These are phyloP conservation scores for Noctua comes DNA, from an alignment of 2,888 invertebrate species.

Conservation along the genomic window DNA sequence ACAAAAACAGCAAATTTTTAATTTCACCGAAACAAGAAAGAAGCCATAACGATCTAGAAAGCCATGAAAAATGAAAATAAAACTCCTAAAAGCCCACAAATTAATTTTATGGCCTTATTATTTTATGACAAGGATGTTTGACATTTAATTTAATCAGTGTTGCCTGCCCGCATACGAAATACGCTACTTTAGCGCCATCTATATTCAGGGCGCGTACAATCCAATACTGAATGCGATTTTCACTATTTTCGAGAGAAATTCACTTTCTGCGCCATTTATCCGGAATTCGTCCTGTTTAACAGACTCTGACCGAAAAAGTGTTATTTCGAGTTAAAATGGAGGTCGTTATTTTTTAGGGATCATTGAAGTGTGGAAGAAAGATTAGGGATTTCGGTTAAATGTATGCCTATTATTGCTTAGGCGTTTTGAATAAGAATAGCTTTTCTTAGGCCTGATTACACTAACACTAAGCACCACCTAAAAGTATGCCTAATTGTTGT, in stretches of 20 bases:
- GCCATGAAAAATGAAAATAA: constrained; percentile 50
- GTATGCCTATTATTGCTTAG: not conserved
- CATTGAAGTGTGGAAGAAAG: constrained; percentile 17
- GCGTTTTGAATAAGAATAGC: not conserved
- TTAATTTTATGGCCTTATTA: constrained; percentile 59
- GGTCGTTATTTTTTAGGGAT: constrained; percentile 42
- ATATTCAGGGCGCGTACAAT: constrained; percentile 70
- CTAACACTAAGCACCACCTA: not conserved
- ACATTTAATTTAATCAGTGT: constrained; percentile 64
- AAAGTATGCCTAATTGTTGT: not conserved
- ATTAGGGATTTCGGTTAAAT: constrained; percentile 8
- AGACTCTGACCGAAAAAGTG: constrained; percentile 44
- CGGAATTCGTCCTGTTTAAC: constrained; percentile 66
- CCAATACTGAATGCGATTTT: constrained; percentile 80
- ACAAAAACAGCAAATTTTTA: not conserved
- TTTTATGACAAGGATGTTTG: constrained; percentile 62
- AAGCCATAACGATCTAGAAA: constrained; percentile 30
- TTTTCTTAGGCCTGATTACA: not conserved
- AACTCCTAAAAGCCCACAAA: constrained; percentile 47
- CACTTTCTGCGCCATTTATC: constrained; percentile 82
- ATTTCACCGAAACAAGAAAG: constrained; percentile 15
- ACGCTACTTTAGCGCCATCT: constrained; percentile 69
- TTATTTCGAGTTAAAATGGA: constrained; percentile 38
- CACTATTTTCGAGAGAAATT: constrained; percentile 82
- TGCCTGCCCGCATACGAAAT: constrained; percentile 70